Base-by-base conservation (phyloP, 92 coral and sea anemone species). In the Galaxea fascicularis region DNA sequence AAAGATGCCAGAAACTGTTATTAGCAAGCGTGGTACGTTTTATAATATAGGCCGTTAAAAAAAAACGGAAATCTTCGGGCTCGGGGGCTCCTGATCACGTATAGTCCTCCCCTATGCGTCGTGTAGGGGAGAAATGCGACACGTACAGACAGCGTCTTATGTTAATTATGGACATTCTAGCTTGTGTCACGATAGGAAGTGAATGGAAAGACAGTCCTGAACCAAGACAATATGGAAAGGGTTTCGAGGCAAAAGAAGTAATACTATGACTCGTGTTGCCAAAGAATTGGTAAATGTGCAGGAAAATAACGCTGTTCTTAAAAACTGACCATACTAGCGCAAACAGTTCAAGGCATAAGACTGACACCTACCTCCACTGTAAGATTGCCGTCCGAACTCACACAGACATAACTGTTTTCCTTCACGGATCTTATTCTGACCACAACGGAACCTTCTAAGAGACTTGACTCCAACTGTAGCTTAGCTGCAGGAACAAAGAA, bases 351-450 rank as follows among this genome's bases (percentile, higher is more conserved):
- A 6, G 41, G 41, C 6, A 35, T 6, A 35, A 2, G 41, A 35
- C 30, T 17, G 35, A 41, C 7, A 31, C 79, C 8, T 70, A 82
- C 86, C 79, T 82, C 86, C 15, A 72, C 60, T 26, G 79, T 73
- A 4, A 82, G 71, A 35, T 41, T 60, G 20, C 86, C 86, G 11
- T 39, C 71, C 27, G 56, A 16, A 60, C 57, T 72, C 27, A 82
- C 86, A 72, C 86, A 82, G 2, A 82, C 71, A 31, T 82, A 82
- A 22, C 70, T 71, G 58, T 82, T 82, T 72, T 82, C 79, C 26
- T 73, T 58, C 17, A 71, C 79, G 71, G 86, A 82, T 44, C 71
- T 54, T 56, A 82, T 71, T 63, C 79, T 71, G 47, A 79, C 65
- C 4, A 26, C 74, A 15, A 79, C 84, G 22, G 53, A n/a, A 30